These are phyloP conservation scores for Cepaea hortensis DNA, from an alignment of 2,888 invertebrate species.

Conservation along the genomic window DNA sequence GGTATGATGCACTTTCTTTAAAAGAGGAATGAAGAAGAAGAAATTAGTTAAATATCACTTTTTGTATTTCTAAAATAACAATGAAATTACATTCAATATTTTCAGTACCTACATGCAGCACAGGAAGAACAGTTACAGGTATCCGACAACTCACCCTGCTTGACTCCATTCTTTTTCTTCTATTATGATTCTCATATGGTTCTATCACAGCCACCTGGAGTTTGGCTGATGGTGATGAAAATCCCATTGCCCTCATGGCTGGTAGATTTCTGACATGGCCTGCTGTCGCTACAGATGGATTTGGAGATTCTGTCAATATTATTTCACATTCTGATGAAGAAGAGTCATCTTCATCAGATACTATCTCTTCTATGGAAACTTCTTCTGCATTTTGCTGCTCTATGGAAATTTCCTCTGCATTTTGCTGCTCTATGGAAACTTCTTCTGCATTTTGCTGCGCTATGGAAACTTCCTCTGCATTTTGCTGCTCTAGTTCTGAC, in stretches of 20 bases:
- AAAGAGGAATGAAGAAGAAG: no score
- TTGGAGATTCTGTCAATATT: neutral
- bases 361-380: neutral
- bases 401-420: no score
- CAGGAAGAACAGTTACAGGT: neutral
- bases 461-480: no score
- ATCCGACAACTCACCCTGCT: neutral
- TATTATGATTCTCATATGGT: slow-evolving; percentile 1
- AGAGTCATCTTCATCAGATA: neutral
- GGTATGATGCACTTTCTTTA: no score
- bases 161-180: neutral
- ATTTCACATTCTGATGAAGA: slow-evolving; percentile 27
- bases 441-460: no score
- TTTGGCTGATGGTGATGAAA: neutral
- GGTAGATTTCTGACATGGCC: neutral
- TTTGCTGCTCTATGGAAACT: no score
- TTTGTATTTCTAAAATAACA: no score
- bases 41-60: no score
- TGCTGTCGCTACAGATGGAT: neutral
- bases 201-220: slow-evolving; percentile 34
- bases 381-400: neutral
- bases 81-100: no score
- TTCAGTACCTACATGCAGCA: no score
- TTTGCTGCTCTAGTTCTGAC: neutral
- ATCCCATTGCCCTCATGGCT: slow-evolving; percentile 16